These are phyloP conservation scores for Panzeria rudis DNA, from an alignment of 2,888 invertebrate species.

Conservation along the genomic window DNA sequence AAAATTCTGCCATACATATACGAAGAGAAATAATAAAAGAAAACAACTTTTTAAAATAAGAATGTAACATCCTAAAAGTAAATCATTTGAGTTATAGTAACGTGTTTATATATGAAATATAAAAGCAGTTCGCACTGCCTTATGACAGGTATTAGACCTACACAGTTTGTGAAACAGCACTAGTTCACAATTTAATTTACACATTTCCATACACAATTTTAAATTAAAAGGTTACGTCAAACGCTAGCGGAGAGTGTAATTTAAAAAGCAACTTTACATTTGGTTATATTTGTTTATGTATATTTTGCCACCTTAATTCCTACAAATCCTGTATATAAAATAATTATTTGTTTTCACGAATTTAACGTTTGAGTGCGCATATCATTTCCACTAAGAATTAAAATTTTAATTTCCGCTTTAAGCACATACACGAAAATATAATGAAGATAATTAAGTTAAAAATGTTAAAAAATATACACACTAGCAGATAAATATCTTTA, in stretches of 20 bases:
- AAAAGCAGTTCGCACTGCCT: not conserved
- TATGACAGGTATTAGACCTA: not conserved
- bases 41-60: not conserved
- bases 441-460: not conserved
- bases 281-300: not conserved
- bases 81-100: too few relatives aligned
- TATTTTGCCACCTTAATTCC: not conserved
- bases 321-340: not conserved
- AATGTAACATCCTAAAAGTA: too few relatives aligned
- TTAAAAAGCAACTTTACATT: not conserved
- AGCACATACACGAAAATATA: not conserved
- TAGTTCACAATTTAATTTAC: not conserved
- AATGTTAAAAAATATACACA: not conserved
- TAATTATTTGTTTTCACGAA: not conserved
- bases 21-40: too few relatives aligned
- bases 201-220: not conserved
- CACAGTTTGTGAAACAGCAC: not conserved
- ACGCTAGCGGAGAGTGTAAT: not conserved
- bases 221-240: not conserved
- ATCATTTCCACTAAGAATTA: not conserved
- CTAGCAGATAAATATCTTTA: not conserved
- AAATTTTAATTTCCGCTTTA: constrained; percentile 1
- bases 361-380: not conserved
- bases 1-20: too few relatives aligned
- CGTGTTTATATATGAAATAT: not conserved